These are phyloP conservation scores for Spea bombifrons DNA, from an alignment of 2,113 vertebrate genomes.

Conservation along the genomic window DNA sequence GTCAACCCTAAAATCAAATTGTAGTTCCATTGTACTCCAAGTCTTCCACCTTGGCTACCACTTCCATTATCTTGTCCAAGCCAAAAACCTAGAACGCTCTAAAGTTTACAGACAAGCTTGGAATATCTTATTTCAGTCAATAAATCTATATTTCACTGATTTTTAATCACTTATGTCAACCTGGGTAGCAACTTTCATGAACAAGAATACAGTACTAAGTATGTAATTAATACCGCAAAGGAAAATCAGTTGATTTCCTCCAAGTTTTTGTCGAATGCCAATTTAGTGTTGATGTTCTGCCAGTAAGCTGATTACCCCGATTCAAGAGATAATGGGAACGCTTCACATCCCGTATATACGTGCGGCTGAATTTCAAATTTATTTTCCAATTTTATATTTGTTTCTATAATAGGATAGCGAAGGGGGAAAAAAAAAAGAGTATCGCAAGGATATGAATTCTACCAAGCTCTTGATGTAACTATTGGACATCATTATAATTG, in stretches of 20 bases:
- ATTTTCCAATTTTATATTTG: background rate
- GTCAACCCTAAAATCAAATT: too few species aligned
- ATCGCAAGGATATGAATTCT: background rate
- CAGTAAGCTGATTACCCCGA: background rate
- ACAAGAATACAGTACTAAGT: too few species aligned
- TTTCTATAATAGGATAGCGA: background rate
- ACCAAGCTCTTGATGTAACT: constrained; percentile 9
- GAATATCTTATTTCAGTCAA: too few species aligned
- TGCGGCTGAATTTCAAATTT: background rate
- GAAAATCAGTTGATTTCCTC: background rate
- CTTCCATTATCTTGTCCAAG: too few species aligned
- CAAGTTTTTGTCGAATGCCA: background rate
- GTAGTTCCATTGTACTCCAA: too few species aligned
- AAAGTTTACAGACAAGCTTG: too few species aligned
- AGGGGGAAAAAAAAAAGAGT: background rate
- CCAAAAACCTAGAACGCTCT: too few species aligned
- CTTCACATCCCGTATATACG: background rate
- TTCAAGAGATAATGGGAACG: background rate
- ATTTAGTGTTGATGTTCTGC: background rate
- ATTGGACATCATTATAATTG: constrained; percentile 10
- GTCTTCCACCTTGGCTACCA: too few species aligned
- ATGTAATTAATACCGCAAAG: background rate
- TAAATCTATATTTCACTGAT: background rate
- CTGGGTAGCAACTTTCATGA: background rate
- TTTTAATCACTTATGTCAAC: background rate